Evolutionary conservation across 1,140 invertebrate species (phyloP).

Genomic region (Globodera rostochiensis): DNA sequence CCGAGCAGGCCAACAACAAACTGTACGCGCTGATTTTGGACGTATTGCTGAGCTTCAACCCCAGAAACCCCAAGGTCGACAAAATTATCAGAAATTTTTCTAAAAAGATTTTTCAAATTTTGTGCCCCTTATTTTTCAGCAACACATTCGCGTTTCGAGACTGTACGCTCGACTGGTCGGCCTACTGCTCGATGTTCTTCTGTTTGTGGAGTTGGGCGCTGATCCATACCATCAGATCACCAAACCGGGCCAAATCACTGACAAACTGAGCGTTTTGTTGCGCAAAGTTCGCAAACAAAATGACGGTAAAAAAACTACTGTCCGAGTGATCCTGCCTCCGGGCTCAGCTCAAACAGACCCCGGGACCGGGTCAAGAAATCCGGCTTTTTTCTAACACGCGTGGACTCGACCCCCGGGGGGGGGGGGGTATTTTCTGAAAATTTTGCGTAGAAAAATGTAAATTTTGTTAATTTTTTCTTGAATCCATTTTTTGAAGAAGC

Average conservation of each 20-base stretch:
- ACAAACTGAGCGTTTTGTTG: neutral
- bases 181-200: conserved; percentile 8
- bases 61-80: conserved; percentile 1
- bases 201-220: conserved; percentile 10
- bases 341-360: no score
- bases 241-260: neutral
- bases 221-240: neutral
- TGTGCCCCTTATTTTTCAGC: neutral
- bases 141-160: neutral
- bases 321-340: no score
- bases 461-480: neutral
- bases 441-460: neutral
- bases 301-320: neutral
- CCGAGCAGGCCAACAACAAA: neutral
- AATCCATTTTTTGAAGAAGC: no score
- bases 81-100: no score
- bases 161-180: conserved; percentile 19
- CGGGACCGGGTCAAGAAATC: no score
- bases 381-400: no score
- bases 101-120: neutral
- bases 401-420: no score
- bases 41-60: conserved; percentile 12
- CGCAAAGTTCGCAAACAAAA: neutral
- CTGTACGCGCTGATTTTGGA: neutral
- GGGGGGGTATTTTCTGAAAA: no score